Base-by-base conservation (phyloP, 2,797 vertebrate species). In the Sebastes trivittatus region DNA sequence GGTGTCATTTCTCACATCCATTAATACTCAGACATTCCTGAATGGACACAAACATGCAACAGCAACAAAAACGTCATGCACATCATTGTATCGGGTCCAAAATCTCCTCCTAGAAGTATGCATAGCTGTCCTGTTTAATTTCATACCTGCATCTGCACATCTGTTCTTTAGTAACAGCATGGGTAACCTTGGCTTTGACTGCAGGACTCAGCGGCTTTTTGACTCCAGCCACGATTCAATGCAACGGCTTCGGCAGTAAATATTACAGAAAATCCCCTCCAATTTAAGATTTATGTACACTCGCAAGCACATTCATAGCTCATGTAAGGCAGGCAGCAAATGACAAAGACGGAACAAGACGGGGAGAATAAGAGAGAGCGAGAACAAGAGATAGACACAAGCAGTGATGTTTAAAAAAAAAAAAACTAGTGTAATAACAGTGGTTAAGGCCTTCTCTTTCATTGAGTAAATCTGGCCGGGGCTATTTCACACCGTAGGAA, bases 401-500 rank as follows among this genome's bases (percentile, higher is more conserved):
- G 91, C 81, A 78, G 82, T 82, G 86, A 88, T 91, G 89, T 86
- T 88, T 62, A 89, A 82, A 87, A 32, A 89, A 81, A 25, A 25
- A 11, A 86, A 81, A 87, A 81, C 36, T 73, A 67, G 56, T 64
- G 81, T 94, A 95, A 95, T 95, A 93, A 95, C 90, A 95, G 94
- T 93, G 92, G 87, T 95, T 91, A 89, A 89, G 75, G 61, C 58
- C 77, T 89, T 81, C 93, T 95, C 95, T 95, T 94, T 96, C 94
- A 96, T 96, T 95, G 94, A 94, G 82, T 75, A 92, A 90, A 92
- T 93, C 90, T 94, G 92, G 81, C 73, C 34, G 32, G 85, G 88
- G 86, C 93, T 95, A 94, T 95, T 96, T 96, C 94, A 95, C 86
- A 92, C 89, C 89, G 86, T 92, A 95, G 88, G 91, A 94, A 95